phyloP scores from a whole-genome alignment of 2,113 vertebrate genomes.

The Nannospalax galili region DNA sequence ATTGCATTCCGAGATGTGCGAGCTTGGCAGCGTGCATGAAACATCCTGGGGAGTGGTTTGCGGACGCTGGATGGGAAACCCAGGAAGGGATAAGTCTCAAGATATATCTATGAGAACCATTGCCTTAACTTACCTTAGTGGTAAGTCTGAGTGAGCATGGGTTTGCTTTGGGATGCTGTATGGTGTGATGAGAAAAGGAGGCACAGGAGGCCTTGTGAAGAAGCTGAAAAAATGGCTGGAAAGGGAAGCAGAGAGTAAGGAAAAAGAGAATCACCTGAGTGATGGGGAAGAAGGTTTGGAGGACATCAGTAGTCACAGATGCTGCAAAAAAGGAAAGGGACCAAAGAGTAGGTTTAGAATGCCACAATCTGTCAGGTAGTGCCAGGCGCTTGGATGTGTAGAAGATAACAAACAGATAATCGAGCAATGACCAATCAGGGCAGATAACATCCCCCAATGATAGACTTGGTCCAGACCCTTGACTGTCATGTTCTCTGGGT shows the following conservation, averaged over 20 bases:
- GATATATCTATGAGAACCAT: background rate
- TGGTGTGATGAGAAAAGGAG: background rate
- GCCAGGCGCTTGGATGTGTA: no score
- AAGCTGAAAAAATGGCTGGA: background rate
- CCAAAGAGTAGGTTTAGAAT: background rate
- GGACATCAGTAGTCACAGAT: background rate
- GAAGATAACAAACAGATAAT: background rate
- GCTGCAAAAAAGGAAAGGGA: background rate
- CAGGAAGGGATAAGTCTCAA: background rate
- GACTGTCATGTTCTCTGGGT: background rate
- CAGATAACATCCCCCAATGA: background rate
- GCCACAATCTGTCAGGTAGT: background rate
- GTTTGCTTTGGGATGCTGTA: background rate
- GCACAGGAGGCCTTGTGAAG: background rate
- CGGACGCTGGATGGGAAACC: background rate
- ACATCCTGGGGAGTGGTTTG: background rate
- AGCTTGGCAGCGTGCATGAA: background rate
- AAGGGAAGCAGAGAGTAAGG: background rate
- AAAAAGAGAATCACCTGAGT: background rate
- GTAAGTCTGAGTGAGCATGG: background rate
- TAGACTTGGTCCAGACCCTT: background rate
- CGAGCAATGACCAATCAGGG: background rate
- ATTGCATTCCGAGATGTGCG: no score
- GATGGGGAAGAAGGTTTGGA: background rate
- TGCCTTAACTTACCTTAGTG: no score